A percentile compares a stretch with the other conserved stretches of the same genome.
These are phyloP conservation scores for Simalia tracyae DNA, from an alignment of 2,797 vertebrate genomes.

Conservation along the genomic window DNA sequence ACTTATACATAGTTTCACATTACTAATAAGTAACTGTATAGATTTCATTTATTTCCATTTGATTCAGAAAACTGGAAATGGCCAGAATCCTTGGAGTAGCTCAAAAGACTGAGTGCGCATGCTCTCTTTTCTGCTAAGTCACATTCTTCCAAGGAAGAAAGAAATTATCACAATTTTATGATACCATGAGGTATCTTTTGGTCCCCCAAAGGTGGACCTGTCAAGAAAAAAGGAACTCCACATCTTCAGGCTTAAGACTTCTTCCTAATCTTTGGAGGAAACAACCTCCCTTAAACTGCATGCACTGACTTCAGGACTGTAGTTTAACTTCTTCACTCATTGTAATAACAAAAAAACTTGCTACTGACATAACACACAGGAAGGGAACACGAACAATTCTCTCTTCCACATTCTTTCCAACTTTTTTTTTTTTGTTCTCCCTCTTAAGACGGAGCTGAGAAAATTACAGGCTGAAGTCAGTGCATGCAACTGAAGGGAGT, in stretches of 20 bases:
- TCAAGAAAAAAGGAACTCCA: not conserved
- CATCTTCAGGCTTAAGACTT: not conserved
- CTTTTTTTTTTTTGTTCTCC: not conserved
- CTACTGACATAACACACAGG: too few relatives aligned
- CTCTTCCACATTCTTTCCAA: not conserved
- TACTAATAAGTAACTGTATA: not conserved
- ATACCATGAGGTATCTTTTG: not conserved
- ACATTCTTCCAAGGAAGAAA: not conserved
- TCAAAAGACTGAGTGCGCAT: not conserved
- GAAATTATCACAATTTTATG: not conserved
- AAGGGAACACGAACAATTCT: not conserved
- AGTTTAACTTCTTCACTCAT: too few relatives aligned
- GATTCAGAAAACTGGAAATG: not conserved
- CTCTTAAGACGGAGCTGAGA: not conserved
- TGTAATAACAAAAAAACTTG: too few relatives aligned
- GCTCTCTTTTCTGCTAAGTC: not conserved
- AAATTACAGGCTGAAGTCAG: not conserved
- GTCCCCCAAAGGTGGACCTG: not conserved
- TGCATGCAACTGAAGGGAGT: not conserved
- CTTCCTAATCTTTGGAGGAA: too few relatives aligned
- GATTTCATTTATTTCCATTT: not conserved
- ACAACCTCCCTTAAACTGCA: too few relatives aligned
- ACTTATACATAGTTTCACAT: not conserved
- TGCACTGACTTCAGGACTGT: too few relatives aligned
- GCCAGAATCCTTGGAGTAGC: not conserved